Conservation (phyloP, 2,113 vertebrate species). For the Syngnathus scovelli region DNA sequence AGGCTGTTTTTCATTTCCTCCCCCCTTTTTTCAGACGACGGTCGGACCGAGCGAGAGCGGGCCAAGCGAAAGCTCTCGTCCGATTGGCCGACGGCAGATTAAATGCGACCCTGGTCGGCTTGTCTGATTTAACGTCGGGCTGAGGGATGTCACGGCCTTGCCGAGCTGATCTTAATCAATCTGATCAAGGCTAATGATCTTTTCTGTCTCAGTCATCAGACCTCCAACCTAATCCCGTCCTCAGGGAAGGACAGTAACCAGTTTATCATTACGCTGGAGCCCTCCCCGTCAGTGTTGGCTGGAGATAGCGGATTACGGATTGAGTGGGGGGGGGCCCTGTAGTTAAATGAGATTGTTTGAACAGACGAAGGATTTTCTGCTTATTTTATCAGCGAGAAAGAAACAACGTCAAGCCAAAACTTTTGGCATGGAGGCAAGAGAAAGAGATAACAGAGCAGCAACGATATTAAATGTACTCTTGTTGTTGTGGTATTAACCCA, state of each 20-base stretch:
- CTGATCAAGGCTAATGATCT: constrained; percentile 60
- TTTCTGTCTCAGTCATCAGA: constrained; percentile 39
- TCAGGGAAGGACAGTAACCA: constrained; percentile 27
- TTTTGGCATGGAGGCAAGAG: constrained; percentile 4
- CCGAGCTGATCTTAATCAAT: constrained; percentile 49
- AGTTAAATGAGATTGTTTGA: constrained; percentile 63
- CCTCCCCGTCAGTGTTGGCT: constrained; percentile 26
- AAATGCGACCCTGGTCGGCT: constrained; percentile 9
- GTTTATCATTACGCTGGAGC: background rate
- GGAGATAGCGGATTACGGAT: constrained; percentile 62
- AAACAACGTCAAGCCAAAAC: constrained; percentile 33
- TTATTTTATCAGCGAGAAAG: constrained; percentile 37
- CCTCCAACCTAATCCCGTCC: constrained; percentile 49
- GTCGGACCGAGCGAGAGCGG: background rate
- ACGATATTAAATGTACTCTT: constrained; percentile 36
- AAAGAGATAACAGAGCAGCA: constrained; percentile 3
- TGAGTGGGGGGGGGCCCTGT: constrained; percentile 45
- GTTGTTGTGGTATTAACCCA: constrained; percentile 52
- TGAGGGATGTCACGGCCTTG: constrained; percentile 29
- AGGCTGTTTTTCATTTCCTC: constrained; percentile 1
- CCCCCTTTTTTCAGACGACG: background rate
- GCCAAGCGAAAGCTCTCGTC: background rate
- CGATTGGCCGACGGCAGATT: constrained; percentile 13
- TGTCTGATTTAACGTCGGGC: constrained; percentile 27
- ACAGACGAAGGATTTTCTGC: constrained; percentile 64